Base-by-base conservation (phyloP, 1,140 invertebrate genomes). In the Rhynchophorus ferrugineus region DNA sequence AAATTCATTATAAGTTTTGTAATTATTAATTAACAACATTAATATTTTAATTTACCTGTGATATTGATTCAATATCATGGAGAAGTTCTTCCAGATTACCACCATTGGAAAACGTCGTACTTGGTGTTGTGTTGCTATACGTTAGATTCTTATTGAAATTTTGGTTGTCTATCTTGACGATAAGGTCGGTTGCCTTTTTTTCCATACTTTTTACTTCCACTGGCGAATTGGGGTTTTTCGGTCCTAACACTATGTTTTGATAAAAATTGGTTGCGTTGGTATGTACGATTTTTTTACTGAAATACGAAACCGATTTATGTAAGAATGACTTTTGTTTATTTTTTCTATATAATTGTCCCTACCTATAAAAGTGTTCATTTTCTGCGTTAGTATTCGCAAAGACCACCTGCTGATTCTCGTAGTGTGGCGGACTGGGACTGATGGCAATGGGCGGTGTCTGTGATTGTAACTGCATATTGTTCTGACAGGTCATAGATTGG, bases 11-110 rank as follows among this genome's bases (percentile, higher is more conserved):
- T n/a, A n/a, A n/a, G n/a, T n/a, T n/a, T n/a, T n/a, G n/a, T n/a
- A n/a, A n/a, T n/a, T n/a, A n/a, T n/a, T n/a, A n/a, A n/a, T n/a
- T n/a, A n/a, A n/a, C n/a, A n/a, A n/a, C n/a, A n/a, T 11, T n/a
- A 8, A 19, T 22, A 6, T 5, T 16, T 13, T 16, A 43, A 44
- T 49, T 51, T 19, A 61, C 73, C 42, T 73, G 67, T 1, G 73
- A 75, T 41, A 75, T 74, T 0, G 69, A 69, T 58, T 74, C 71
- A 1, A 75, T 75, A 46, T 75, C 73, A 47, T 75, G 73, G 0
- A 75, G 54, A 36, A 75, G 63, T 7, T 74, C 68, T 41, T 75
- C 73, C 42, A 75, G 53, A 44, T 75, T 75, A 0, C 71, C 71
- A 0, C 66, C 66, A 49, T 63, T 68, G 29, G 63, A 67, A 46